phyloP scores from a whole-genome alignment of 2,888 invertebrate species.

The Xanthia togata region DNA sequence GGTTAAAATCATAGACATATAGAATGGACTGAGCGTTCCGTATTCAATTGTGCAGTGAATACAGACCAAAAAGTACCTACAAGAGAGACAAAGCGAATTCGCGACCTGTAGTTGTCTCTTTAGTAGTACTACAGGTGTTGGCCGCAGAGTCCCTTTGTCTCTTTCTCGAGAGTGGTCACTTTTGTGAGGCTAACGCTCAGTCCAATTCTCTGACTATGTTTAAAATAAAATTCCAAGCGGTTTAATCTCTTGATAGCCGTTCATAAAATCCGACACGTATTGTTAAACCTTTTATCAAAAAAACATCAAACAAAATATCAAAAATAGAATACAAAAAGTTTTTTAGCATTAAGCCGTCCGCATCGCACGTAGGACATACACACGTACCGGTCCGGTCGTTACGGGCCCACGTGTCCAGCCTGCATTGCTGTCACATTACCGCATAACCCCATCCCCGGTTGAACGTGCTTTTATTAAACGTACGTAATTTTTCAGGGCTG shows the following conservation, averaged over 20 bases:
- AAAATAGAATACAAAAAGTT: slow-evolving; percentile 54
- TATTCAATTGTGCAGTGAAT: no score
- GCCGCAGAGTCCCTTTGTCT: no score
- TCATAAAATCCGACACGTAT: slow-evolving; percentile 9
- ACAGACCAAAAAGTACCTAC: no score
- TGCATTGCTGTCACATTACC: slow-evolving; percentile 63
- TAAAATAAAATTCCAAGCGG: slow-evolving; percentile 15
- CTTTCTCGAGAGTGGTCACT: no score
- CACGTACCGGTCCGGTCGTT: slow-evolving; percentile 66
- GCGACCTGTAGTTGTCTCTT: no score
- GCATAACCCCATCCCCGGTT: slow-evolving; percentile 50
- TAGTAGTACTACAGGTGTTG: no score
- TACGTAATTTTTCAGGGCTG: slow-evolving; percentile 49
- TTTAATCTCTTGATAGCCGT: slow-evolving; percentile 4
- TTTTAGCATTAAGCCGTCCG: slow-evolving; percentile 55
- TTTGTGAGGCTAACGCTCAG: no score
- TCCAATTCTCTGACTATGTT: no score
- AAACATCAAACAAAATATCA: slow-evolving; percentile 42
- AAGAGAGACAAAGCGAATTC: no score
- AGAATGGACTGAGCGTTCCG: no score
- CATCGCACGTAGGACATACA: slow-evolving; percentile 58
- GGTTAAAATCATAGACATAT: not conserved
- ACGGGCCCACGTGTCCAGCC: slow-evolving; percentile 64
- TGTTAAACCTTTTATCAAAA: slow-evolving; percentile 42
- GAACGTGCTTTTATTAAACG: slow-evolving; percentile 64